Base-by-base conservation (phyloP, 2,113 vertebrate genomes). In the Noctilio leporinus region DNA sequence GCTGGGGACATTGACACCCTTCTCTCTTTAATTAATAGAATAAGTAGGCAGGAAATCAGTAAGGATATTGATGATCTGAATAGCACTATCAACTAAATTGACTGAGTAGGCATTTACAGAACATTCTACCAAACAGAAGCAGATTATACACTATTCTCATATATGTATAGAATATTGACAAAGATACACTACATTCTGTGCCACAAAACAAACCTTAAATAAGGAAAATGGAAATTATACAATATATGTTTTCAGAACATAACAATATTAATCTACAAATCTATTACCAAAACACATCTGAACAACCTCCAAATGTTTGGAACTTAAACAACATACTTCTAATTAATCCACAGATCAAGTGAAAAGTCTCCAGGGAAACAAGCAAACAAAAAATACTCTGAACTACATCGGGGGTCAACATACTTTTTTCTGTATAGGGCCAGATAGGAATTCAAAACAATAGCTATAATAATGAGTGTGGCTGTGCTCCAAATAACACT, bases 301-400 rank as follows among this genome's bases (percentile, higher is more conserved):
- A 78, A 62, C 7, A 83, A 83, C 83, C 43, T 28, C n/a, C 69
- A 84, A 88, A 59, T 92, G 17, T 88, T 88, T 92, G 59, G 69
- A 92, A 84, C 89, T 93, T 70, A 86, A 70, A 94, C 62, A 51
- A 51, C 78, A 92, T 77, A 70, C 24, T 83, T 84, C 78, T 89
- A 77, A 70, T 86, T 85, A 78, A 84, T 89, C 53, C 33, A 55
- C 47, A 62, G 64, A 85, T 84, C 64, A 78, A 62, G 19, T 45
- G 19, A 69, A 87, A 95, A 26, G 62, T 77, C 85, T 95, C 43
- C 77, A 78, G 35, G 62, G 35, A 77, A 93, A 89, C 78, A n/a
- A n/a, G n/a, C n/a, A n/a, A n/a, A n/a, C 89, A 82, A 91, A 83
- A 87, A 67, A 77, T 57, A 81, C 28, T 76, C 70, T 90, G 55